Evolutionary conservation across 2,888 invertebrate species (phyloP).

Genomic region (Abrostola tripartita): DNA sequence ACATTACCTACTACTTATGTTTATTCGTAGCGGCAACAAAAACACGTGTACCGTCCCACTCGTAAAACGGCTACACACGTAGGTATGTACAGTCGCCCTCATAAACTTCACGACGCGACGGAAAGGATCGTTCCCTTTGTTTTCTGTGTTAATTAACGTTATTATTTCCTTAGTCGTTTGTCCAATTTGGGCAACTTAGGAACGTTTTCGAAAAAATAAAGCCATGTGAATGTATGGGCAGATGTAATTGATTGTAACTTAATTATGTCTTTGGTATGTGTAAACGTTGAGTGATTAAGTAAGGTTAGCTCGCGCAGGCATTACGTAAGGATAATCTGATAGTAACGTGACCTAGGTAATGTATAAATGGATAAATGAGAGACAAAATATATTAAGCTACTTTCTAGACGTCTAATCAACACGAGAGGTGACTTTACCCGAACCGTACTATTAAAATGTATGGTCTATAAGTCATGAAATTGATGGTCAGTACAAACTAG

Average conservation of each 20-base stretch:
- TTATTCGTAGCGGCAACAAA: conserved; percentile 8
- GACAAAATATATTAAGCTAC: too few species aligned
- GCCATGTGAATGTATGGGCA: conserved; percentile 19
- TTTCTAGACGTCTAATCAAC: too few species aligned
- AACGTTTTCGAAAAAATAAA: conserved; percentile 42
- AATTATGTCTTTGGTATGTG: conserved; percentile 12
- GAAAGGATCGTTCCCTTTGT: conserved; percentile 51
- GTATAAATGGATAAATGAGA: too few species aligned
- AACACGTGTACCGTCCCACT: conserved; percentile 8
- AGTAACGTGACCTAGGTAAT: too few species aligned
- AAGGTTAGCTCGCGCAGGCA: too few species aligned
- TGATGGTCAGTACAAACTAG: too few species aligned
- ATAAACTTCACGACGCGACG: conserved; percentile 47
- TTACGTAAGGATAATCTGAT: too few species aligned
- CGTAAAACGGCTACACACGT: conserved; percentile 21
- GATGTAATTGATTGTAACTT: conserved; percentile 26
- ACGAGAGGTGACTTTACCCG: too few species aligned
- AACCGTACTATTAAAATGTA: too few species aligned
- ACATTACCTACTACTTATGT: not conserved
- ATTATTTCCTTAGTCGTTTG: conserved; percentile 55
- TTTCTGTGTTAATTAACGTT: conserved; percentile 58
- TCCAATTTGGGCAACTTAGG: conserved; percentile 48
- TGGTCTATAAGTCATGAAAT: too few species aligned
- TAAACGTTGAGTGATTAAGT: too few species aligned
- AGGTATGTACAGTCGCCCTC: conserved; percentile 27